Evolutionary conservation across 2,113 vertebrate genomes (phyloP), one percentile per base, ranked within the genome.

Genomic region (Pogona vitticeps): DNA sequence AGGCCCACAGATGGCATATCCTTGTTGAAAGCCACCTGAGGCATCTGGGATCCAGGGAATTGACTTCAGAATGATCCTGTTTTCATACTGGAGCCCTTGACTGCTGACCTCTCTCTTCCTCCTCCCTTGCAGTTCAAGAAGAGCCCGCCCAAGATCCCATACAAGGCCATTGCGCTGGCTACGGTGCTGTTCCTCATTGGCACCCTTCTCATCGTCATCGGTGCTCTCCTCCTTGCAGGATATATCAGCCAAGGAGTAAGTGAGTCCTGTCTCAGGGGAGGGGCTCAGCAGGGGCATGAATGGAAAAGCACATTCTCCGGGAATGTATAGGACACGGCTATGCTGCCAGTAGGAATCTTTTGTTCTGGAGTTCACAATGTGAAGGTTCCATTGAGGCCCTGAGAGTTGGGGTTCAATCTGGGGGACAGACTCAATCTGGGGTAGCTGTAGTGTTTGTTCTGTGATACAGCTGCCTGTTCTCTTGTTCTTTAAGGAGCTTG

Each of bases 111-210:
- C 80, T 77, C 46, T 93, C 85, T 88, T 61, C 75, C 40, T n/a
- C 56, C 13, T 28, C 21, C 38, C 20, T 72, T 90, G 0, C 95
- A 99, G 98, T 99, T 99, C 95, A 99, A 99, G 96, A 98, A 94
- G 94, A 98, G 97, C 86, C 98, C 98, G 28, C 98, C 99, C n/a
- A 99, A 99, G 95, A 97, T 99, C 80, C 99, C 99, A 2, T 99
- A 99, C 95, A 99, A 99, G 96, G 99, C 99, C 23, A 99, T 99
- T 2, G 97, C 98, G 0, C 95, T 99, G 31, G 99, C 98, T 3
- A 91, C 97, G 0, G 96, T 98, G 88, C 98, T 99, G 84, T 99
- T 99, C 94, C 88, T 99, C 91, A 98, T 99, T 1, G 99, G 98
- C 86, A 97, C 98, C 70, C 94, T 99, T 81, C 96, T 99, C 87